Percentiles rank a stretch among this genome's conserved stretches.
These are phyloP conservation scores for Etheostoma cragini DNA, from an alignment of 2,113 vertebrate genomes.

Conservation along the genomic window DNA sequence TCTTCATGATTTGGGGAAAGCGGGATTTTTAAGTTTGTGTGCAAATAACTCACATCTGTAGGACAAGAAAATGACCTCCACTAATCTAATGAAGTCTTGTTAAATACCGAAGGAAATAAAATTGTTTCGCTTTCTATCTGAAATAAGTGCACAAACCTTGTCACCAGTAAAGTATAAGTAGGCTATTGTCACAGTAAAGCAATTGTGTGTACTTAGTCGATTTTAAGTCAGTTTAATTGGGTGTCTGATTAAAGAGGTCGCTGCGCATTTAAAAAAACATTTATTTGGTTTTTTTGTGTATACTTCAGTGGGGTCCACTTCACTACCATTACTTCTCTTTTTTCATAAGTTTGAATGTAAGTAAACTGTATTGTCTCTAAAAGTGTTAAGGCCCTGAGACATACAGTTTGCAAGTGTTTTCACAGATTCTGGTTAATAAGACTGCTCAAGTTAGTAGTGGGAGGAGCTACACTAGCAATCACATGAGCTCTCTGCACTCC, in stretches of 20 bases:
- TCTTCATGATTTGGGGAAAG: not conserved
- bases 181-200: conserved; percentile 5
- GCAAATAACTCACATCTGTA: not conserved
- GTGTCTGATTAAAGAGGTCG: conserved; percentile 38
- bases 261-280: conserved; percentile 21
- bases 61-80: not conserved
- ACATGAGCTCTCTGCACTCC: not conserved
- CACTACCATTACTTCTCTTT: not conserved
- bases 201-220: conserved; percentile 12
- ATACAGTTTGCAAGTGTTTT: not conserved
- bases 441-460: not conserved
- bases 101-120: not conserved
- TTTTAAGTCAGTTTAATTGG: conserved; percentile 30
- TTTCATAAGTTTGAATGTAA: not conserved
- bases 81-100: not conserved
- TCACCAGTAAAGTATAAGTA: conserved; percentile 18
- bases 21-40: conserved; percentile 32
- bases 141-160: conserved; percentile 9
- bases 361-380: not conserved
- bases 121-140: not conserved
- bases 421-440: not conserved
- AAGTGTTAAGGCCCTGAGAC: not conserved
- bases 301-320: not conserved
- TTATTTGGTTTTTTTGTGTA: not conserved
- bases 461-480: not conserved